A percentile compares a stretch with the other conserved stretches of the same genome.
Evolutionary conservation across 2,797 vertebrate species (phyloP).

Genomic region (Schizopygopsis pylzovi): DNA sequence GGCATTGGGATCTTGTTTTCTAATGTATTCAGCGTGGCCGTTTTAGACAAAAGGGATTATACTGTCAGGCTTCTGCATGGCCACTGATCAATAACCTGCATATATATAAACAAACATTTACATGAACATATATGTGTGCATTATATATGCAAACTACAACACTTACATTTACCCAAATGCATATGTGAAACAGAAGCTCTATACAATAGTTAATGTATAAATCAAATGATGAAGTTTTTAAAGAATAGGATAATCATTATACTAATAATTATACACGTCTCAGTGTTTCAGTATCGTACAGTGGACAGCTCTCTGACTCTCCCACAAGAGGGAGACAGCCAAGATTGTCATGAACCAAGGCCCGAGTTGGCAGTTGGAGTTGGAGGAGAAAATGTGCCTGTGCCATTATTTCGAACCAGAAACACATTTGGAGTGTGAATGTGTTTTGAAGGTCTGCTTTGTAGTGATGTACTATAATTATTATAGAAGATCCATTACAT

Average conservation of each 20-base stretch:
- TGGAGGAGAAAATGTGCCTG: background rate
- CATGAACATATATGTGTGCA: background rate
- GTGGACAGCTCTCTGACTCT: slow-evolving; percentile 18
- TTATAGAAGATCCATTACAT: background rate
- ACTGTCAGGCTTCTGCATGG: background rate
- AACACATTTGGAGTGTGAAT: background rate
- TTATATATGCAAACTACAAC: background rate
- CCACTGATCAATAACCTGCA: slow-evolving; percentile 3
- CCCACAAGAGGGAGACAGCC: slow-evolving; percentile 54
- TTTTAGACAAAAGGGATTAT: slow-evolving; percentile 19
- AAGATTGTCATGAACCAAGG: slow-evolving; percentile 11
- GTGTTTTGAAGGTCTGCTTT: slow-evolving; percentile 8
- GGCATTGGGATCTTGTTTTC: background rate
- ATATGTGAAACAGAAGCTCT: background rate
- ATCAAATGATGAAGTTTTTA: background rate
- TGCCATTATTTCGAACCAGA: background rate
- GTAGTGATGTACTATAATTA: background rate
- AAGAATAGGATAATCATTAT: background rate
- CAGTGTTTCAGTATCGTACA: background rate
- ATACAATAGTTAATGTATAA: background rate
- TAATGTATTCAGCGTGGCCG: background rate
- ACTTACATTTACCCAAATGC: background rate
- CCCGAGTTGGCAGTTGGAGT: background rate
- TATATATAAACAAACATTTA: background rate
- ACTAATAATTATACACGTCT: background rate